phyloP scores from a whole-genome alignment of 2,113 vertebrate species.

The Oplegnathus fasciatus region DNA sequence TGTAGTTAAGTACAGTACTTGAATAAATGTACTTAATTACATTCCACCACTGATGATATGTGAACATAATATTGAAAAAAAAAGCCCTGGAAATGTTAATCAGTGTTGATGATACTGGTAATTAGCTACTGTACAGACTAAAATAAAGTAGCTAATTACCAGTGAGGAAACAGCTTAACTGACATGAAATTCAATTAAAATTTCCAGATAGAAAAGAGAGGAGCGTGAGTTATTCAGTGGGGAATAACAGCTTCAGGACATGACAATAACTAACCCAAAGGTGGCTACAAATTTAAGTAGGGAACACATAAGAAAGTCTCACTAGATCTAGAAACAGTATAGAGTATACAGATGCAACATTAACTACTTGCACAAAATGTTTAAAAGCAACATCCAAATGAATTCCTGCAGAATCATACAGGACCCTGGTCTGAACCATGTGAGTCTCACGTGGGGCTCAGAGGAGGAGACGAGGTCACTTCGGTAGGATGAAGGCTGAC shows the following conservation, averaged over 20 bases:
- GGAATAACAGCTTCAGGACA: slow-evolving; percentile 5
- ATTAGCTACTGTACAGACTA: not conserved
- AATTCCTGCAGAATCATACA: not conserved
- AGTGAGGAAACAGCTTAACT: slow-evolving; percentile 1
- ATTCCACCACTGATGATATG: too few species aligned
- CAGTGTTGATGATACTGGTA: not conserved
- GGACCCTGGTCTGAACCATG: slow-evolving; percentile 7
- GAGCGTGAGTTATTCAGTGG: not conserved
- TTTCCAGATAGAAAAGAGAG: not conserved
- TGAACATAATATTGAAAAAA: too few species aligned
- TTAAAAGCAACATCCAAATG: slow-evolving; percentile 8
- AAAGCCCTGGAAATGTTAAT: not conserved
- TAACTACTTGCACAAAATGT: not conserved
- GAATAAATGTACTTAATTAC: too few species aligned
- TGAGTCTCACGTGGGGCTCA: slow-evolving; percentile 28
- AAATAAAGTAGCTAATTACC: slow-evolving; percentile 11
- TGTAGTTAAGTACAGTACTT: too few species aligned
- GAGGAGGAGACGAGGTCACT: slow-evolving; percentile 10
- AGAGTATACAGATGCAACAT: not conserved
- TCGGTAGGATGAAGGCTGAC: slow-evolving; percentile 56
- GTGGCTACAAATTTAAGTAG: not conserved
- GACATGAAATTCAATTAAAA: slow-evolving; percentile 17
- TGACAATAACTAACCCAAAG: not conserved
- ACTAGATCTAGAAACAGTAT: not conserved
- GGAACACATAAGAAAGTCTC: not conserved